Percentiles rank a stretch among this genome's conserved stretches.
phyloP scores from a whole-genome alignment of 1,140 invertebrate species.

The Zaprionus kolodkinae region DNA sequence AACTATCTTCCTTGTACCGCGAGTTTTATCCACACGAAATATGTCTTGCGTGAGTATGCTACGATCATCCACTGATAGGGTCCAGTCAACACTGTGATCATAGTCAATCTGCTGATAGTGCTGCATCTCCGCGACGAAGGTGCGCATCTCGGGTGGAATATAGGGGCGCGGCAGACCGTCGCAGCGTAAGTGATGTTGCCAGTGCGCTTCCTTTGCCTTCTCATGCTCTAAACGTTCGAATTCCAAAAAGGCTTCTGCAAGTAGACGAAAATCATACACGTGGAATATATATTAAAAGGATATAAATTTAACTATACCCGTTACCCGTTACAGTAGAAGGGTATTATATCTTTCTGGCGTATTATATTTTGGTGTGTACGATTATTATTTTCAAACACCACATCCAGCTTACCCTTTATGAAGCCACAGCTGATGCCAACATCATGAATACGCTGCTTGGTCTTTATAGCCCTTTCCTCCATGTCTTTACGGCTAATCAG shows the following conservation, averaged over 20 bases:
- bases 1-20: constrained; percentile 4
- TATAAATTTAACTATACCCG: no score
- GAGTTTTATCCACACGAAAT: constrained; percentile 41
- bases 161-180: constrained; percentile 65
- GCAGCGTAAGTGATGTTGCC: constrained; percentile 60
- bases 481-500: constrained; percentile 40
- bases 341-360: no score
- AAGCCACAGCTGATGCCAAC: constrained; percentile 28
- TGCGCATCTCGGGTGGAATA: constrained; percentile 62
- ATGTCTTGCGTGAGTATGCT: constrained; percentile 64
- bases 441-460: constrained; percentile 36
- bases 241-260: constrained; percentile 36
- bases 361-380: no score
- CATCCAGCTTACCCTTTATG: constrained; percentile 38
- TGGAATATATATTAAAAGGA: not conserved
- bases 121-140: constrained; percentile 51
- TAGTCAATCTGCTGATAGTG: constrained; percentile 41
- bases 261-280: not conserved
- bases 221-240: constrained; percentile 22
- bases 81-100: constrained; percentile 58
- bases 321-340: no score
- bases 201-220: constrained; percentile 33
- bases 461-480: constrained; percentile 22
- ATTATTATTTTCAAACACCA: no score
- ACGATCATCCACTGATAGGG: constrained; percentile 58